Evolutionary conservation across 2,888 invertebrate genomes (phyloP).

Genomic region (Nebria brevicollis): DNA sequence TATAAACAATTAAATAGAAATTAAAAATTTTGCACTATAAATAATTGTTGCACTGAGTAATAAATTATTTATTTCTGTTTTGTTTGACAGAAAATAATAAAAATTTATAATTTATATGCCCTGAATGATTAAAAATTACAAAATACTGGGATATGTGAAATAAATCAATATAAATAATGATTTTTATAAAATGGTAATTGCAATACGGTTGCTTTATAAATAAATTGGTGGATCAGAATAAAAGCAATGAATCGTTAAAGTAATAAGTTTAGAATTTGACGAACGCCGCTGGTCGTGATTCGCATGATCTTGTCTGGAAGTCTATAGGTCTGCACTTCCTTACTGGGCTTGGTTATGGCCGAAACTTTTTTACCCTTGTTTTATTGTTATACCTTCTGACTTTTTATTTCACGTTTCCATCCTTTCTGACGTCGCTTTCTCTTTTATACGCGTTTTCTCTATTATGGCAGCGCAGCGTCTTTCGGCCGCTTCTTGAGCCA

Average conservation of each 20-base stretch:
- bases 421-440: constrained; percentile 13
- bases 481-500: neutral
- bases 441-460: constrained; percentile 21
- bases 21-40: neutral
- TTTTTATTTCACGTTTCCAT: constrained; percentile 44
- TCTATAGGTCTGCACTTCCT: constrained; percentile 37
- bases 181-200: neutral
- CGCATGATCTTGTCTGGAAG: constrained; percentile 28
- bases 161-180: neutral
- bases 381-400: constrained; percentile 45
- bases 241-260: no score
- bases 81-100: neutral
- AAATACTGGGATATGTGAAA: neutral
- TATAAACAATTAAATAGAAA: neutral
- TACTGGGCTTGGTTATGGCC: constrained; percentile 34
- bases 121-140: neutral
- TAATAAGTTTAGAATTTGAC: neutral
- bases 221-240: no score
- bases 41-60: neutral
- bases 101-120: neutral
- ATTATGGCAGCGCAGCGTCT: neutral
- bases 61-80: neutral
- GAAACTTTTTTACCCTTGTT: constrained; percentile 42
- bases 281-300: constrained; percentile 23
- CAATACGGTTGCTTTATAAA: neutral